A percentile compares a stretch with the other conserved stretches of the same genome.
These are phyloP conservation scores for Lithobates pipiens DNA, from an alignment of 2,797 vertebrate genomes.

Conservation along the genomic window DNA sequence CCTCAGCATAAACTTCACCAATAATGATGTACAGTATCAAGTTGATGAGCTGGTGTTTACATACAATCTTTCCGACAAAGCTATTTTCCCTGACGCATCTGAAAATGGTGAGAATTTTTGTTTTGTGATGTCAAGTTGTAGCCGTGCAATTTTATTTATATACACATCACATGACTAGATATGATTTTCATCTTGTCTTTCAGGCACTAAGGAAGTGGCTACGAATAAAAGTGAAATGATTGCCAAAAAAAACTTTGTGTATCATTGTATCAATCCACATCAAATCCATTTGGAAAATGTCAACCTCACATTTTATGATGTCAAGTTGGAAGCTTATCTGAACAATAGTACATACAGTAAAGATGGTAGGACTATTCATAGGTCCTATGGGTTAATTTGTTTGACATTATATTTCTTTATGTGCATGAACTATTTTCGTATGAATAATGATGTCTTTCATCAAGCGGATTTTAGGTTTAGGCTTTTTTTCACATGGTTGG, in stretches of 20 bases:
- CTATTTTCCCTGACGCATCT: slow-evolving; percentile 78
- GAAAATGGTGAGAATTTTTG: slow-evolving; percentile 67
- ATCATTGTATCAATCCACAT: slow-evolving; percentile 78
- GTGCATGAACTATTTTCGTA: too few relatives aligned
- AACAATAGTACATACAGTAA: slow-evolving; percentile 77
- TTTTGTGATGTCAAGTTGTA: background rate
- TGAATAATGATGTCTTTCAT: too few relatives aligned
- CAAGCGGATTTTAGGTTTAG: too few relatives aligned
- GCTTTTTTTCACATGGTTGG: too few relatives aligned
- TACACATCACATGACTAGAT: background rate
- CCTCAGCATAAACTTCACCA: slow-evolving; percentile 82
- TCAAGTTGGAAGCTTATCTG: slow-evolving; percentile 88
- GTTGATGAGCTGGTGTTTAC: slow-evolving; percentile 78
- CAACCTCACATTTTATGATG: slow-evolving; percentile 75
- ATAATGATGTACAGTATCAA: slow-evolving; percentile 72
- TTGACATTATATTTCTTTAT: too few relatives aligned
- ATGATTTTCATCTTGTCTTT: slow-evolving; percentile 23
- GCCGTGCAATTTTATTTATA: background rate
- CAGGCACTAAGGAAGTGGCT: slow-evolving; percentile 69
- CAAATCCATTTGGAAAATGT: slow-evolving; percentile 69
- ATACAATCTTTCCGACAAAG: slow-evolving; percentile 86
- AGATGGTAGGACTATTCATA: slow-evolving; percentile 74
- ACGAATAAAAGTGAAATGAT: slow-evolving; percentile 72
- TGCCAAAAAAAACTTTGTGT: slow-evolving; percentile 82
- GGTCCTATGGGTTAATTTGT: background rate